phyloP scores from a whole-genome alignment of 2,797 vertebrate species.

The Parotocinclus haroldoi region DNA sequence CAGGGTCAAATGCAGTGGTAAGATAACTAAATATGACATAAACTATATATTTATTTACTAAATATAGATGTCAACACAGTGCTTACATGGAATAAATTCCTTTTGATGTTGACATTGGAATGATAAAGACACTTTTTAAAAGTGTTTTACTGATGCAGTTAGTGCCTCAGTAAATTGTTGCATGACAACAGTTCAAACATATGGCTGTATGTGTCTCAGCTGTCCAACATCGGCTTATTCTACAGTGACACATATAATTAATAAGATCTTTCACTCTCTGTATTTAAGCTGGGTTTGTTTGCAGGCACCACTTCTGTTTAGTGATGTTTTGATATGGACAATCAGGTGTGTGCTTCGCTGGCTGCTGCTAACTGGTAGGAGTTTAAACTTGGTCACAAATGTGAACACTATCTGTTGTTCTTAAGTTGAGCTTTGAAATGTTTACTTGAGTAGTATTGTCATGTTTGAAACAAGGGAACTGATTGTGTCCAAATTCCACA shows the following conservation, averaged over 20 bases:
- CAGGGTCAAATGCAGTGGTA: too few species aligned
- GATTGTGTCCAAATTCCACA: constrained; percentile 52
- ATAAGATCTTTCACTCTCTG: not conserved
- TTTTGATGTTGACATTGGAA: not conserved
- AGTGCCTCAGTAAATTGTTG: not conserved
- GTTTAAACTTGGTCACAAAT: constrained; percentile 20
- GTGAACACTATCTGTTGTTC: constrained; percentile 23
- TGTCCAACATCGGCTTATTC: not conserved
- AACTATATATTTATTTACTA: too few species aligned
- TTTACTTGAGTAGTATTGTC: constrained; percentile 56
- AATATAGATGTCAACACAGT: too few species aligned
- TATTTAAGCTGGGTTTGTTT: not conserved
- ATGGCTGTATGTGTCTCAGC: not conserved
- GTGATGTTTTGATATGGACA: constrained; percentile 6
- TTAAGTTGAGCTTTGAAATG: constrained; percentile 33
- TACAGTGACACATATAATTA: not conserved
- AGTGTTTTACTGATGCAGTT: not conserved
- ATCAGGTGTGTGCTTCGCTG: not conserved
- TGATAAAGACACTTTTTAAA: too few species aligned
- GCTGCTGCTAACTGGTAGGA: constrained; percentile 1
- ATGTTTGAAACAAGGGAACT: constrained; percentile 50
- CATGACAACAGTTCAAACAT: not conserved
- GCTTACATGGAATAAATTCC: too few species aligned
- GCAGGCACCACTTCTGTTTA: not conserved
- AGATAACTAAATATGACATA: too few species aligned